Evolutionary conservation across 92 coral and sea anemone species (phyloP), one percentile per base, ranked within the genome.

Genomic region (Zoanthus gigantus): DNA sequence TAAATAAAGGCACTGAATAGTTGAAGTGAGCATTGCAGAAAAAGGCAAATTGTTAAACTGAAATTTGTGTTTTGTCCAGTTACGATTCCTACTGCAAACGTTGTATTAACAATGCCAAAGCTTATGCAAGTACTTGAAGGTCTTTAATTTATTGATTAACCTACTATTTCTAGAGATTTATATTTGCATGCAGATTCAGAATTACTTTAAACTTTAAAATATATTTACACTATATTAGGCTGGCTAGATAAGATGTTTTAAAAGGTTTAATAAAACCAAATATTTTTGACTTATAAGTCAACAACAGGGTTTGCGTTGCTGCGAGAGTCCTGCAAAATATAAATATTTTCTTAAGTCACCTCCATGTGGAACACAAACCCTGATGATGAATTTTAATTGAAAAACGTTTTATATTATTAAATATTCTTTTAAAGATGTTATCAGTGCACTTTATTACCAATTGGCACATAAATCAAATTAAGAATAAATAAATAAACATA

Each of bases 21-120:
- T 66, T 66, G 74, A 42, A 42, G 31, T 69, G 74, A 69, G 74
- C 74, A 69, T 29, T 50, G 56, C 56, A 50, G 56, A 50, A 50
- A 50, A 50, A 50, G 56, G 56, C 56, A 50, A 7, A 50, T 50
- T 50, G 56, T 50, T 50, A 50, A 50, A 50, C 56, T 50, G 56
- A 50, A 50, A 50, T 7, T 50, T 50, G 9, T 50, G 56, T 50
- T 50, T 50, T 50, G 56, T 50, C 56, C 56, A 50, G 56, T 50
- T 50, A 50, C 56, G 56, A 50, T 50, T 50, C 56, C 56, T 50
- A 50, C 56, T 50, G 56, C 56, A 50, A 50, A 50, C 56, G 12
- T 50, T 50, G 56, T 50, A 50, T 50, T 50, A 50, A 50, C 56
- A 50, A 50, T 50, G 56, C 56, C 12, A 37, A 37, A 37, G 42